These are phyloP conservation scores for Aptenodytes forsteri DNA, from an alignment of 2,113 vertebrate species.

Conservation along the genomic window DNA sequence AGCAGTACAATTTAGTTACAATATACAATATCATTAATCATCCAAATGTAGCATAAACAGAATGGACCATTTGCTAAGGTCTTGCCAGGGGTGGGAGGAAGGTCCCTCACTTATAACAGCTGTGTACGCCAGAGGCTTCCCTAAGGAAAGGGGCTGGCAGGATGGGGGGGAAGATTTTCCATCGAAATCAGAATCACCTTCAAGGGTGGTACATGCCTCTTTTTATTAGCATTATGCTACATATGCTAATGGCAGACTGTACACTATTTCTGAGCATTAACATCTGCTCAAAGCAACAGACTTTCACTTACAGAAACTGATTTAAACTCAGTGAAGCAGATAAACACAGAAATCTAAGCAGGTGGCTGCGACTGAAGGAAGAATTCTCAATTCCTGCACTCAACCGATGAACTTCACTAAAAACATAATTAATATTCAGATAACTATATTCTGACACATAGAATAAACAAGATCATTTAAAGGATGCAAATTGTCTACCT, in stretches of 20 bases:
- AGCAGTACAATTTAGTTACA: slow-evolving; percentile 82
- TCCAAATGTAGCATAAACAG: slow-evolving; percentile 67
- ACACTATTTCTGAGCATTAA: slow-evolving; percentile 83
- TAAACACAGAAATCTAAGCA: slow-evolving; percentile 84
- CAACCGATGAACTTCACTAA: slow-evolving; percentile 77
- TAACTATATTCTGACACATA: slow-evolving; percentile 75
- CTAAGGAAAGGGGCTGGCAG: neutral
- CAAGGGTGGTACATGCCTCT: slow-evolving; percentile 65
- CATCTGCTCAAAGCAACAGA: slow-evolving; percentile 83
- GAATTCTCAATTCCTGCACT: slow-evolving; percentile 77
- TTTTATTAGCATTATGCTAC: slow-evolving; percentile 82
- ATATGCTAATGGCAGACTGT: slow-evolving; percentile 83
- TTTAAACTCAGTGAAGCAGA: slow-evolving; percentile 87
- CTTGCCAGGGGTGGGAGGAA: slow-evolving; percentile 12
- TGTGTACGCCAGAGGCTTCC: neutral
- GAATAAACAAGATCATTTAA: slow-evolving; percentile 79
- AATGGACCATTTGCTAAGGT: slow-evolving; percentile 55
- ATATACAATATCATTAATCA: slow-evolving; percentile 78
- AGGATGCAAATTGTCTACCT: slow-evolving; percentile 72
- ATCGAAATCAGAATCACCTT: slow-evolving; percentile 33
- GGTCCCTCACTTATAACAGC: neutral
- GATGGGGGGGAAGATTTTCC: neutral
- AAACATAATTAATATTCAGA: slow-evolving; percentile 83
- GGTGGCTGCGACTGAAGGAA: slow-evolving; percentile 78
- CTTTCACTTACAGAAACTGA: slow-evolving; percentile 84